Percentiles rank a stretch among this genome's conserved stretches.
These are phyloP conservation scores for Scaptomyza graminum DNA, from an alignment of 1,140 invertebrate species.

Conservation along the genomic window DNA sequence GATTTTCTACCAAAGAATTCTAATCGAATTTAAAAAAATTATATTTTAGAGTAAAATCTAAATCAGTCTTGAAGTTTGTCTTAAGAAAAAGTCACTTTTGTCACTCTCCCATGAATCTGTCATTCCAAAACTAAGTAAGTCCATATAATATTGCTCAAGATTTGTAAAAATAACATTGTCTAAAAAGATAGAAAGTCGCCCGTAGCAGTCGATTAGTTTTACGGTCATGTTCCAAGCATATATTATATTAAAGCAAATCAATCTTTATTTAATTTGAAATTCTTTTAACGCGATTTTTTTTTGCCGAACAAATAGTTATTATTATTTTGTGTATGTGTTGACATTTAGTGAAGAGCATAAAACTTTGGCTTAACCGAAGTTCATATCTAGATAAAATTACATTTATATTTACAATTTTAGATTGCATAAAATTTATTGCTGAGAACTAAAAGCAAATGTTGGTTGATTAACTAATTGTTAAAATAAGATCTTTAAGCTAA, in stretches of 20 bases:
- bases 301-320: slow-evolving; percentile 32
- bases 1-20: background rate
- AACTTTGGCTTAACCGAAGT: slow-evolving; percentile 49
- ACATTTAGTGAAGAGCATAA: slow-evolving; percentile 61
- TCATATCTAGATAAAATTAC: slow-evolving; percentile 21
- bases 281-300: slow-evolving; percentile 35
- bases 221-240: slow-evolving; percentile 11
- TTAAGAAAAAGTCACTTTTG: slow-evolving; percentile 3
- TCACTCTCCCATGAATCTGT: background rate
- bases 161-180: background rate
- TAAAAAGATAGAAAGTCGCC: slow-evolving; percentile 3
- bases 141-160: background rate
- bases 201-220: background rate
- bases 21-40: background rate
- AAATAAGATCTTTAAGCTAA: slow-evolving; percentile 36
- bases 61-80: slow-evolving; percentile 26
- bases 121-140: slow-evolving; percentile 1
- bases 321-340: slow-evolving; percentile 18
- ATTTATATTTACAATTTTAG: slow-evolving; percentile 59
- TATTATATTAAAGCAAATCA: slow-evolving; percentile 43
- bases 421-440: slow-evolving; percentile 27
- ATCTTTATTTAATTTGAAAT: slow-evolving; percentile 61
- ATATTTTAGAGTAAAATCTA: background rate
- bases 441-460: slow-evolving; percentile 36
- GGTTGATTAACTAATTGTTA: slow-evolving; percentile 31